Evolutionary conservation across 2,797 vertebrate species (phyloP).

Genomic region (Florisuga fusca): DNA sequence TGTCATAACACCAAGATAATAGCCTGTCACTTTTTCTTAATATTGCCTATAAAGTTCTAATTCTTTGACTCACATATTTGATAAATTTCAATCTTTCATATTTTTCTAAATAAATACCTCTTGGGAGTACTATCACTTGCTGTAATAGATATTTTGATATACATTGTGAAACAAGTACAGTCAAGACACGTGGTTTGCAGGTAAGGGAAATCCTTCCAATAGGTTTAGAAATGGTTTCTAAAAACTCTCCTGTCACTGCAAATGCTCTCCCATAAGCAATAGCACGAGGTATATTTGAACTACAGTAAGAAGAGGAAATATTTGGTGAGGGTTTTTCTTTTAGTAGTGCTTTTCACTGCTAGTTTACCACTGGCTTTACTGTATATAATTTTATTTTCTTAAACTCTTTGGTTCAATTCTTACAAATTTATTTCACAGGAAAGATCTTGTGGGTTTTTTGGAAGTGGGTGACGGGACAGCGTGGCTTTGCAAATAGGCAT

Average conservation of each 20-base stretch:
- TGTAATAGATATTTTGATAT: neutral
- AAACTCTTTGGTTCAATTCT: neutral
- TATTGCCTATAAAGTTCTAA: neutral
- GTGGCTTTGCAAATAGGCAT: neutral
- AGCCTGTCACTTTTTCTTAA: neutral
- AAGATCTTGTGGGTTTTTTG: neutral
- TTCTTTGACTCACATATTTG: neutral
- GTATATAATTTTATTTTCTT: neutral
- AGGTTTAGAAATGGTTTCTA: constrained; percentile 8
- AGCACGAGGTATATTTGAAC: neutral
- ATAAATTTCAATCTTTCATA: neutral
- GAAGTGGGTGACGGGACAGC: neutral
- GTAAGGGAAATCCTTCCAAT: constrained; percentile 39
- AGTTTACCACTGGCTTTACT: neutral
- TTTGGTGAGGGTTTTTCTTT: neutral
- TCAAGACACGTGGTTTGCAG: neutral
- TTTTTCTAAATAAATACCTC: neutral
- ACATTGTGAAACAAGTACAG: neutral
- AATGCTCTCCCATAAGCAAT: neutral
- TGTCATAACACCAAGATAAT: neutral
- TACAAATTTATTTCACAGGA: neutral
- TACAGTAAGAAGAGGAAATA: neutral
- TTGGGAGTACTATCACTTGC: neutral
- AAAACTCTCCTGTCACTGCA: constrained; percentile 10
- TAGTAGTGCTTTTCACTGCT: neutral